Evolutionary conservation across 2,113 vertebrate genomes (phyloP).

Genomic region (Nibea albiflora): DNA sequence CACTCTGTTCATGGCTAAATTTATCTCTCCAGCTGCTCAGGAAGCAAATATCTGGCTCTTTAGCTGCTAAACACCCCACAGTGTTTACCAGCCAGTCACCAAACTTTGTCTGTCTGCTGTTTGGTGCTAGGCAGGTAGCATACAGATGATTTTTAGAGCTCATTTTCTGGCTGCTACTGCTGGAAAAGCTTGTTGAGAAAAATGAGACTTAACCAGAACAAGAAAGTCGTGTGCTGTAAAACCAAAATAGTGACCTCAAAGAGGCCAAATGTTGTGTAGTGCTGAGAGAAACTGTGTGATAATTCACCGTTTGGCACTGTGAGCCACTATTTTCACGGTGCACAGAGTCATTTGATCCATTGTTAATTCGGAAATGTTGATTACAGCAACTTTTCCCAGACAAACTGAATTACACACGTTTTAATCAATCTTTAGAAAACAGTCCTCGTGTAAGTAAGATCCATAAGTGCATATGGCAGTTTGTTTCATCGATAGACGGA

Average conservation of each 20-base stretch:
- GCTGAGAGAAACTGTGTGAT: neutral
- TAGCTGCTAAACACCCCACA: neutral
- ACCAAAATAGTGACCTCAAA: neutral
- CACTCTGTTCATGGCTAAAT: too few species aligned
- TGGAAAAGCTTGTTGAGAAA: neutral
- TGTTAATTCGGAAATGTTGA: neutral
- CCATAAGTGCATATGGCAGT: neutral
- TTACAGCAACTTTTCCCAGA: neutral
- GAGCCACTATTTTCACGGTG: neutral
- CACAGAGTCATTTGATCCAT: neutral
- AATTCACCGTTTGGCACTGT: neutral
- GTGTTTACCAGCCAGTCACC: neutral
- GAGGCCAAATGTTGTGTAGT: neutral
- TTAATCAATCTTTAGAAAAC: neutral
- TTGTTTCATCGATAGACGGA: neutral
- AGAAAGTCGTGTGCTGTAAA: too few species aligned
- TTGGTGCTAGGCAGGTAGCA: neutral
- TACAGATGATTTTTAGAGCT: neutral
- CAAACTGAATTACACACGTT: neutral
- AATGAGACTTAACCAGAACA: neutral
- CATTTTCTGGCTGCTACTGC: neutral
- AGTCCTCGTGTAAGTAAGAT: too few species aligned
- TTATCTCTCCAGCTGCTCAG: neutral
- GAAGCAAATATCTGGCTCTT: neutral
- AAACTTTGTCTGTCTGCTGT: neutral